Conservation (phyloP, 1,140 invertebrate species). For the Babylonia areolata region DNA sequence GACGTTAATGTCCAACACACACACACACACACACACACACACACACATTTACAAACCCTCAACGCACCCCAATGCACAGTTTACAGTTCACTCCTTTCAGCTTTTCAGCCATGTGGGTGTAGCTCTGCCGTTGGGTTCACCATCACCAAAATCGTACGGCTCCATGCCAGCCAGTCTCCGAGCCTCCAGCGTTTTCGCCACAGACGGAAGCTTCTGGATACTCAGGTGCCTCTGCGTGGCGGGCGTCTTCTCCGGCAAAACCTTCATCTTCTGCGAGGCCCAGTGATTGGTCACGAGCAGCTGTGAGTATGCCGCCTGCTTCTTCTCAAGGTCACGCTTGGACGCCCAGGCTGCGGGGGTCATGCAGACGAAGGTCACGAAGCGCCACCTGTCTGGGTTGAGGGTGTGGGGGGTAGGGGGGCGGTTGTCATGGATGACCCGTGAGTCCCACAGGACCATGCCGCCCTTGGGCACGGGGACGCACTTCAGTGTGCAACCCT, state of each 20-base stretch:
- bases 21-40: no score
- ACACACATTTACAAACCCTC: no score
- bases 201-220: conserved; percentile 41
- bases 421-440: conserved; percentile 60
- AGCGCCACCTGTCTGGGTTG: conserved; percentile 63
- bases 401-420: conserved; percentile 44
- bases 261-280: conserved; percentile 59
- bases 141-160: conserved; percentile 58
- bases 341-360: conserved; percentile 63
- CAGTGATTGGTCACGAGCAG: conserved; percentile 61
- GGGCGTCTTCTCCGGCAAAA: conserved; percentile 39
- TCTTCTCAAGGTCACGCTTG: conserved; percentile 47
- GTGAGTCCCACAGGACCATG: conserved; percentile 67
- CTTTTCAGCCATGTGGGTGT: conserved; percentile 33
- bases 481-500: conserved; percentile 47
- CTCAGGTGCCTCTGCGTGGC: background rate
- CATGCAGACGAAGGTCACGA: conserved; percentile 66
- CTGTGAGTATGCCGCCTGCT: conserved; percentile 54
- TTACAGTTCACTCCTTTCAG: background rate
- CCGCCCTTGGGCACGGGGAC: conserved; percentile 67
- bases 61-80: no score
- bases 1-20: no score
- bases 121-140: conserved; percentile 39
- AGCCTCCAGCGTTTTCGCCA: conserved; percentile 48
- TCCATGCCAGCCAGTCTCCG: conserved; percentile 51